Conservation (phyloP, 2,797 vertebrate genomes). For the Myiotriccus ornatus region DNA sequence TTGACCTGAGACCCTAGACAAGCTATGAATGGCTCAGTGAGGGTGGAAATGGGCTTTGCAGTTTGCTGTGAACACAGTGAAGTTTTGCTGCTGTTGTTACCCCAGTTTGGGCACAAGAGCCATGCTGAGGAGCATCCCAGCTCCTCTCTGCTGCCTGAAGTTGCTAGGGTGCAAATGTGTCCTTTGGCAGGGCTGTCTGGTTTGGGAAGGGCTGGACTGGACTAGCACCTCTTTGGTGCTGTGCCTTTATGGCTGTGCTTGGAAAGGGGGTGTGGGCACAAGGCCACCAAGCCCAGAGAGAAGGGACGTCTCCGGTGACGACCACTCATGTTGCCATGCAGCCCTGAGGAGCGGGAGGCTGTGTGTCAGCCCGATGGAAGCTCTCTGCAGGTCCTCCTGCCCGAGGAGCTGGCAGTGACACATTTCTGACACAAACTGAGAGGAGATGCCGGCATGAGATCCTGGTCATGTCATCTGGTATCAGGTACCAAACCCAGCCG, state of each 20-base stretch:
- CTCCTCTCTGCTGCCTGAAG: not conserved
- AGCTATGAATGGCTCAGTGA: not conserved
- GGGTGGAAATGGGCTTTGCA: not conserved
- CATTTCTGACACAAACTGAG: constrained; percentile 38
- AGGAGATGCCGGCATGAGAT: constrained; percentile 4
- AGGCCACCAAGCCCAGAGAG: not conserved
- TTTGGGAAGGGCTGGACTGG: not conserved
- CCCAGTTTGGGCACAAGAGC: not conserved
- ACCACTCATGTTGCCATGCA: constrained; percentile 12
- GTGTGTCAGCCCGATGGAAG: not conserved
- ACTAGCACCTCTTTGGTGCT: not conserved
- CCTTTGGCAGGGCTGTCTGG: not conserved
- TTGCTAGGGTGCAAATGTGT: not conserved
- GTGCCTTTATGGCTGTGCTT: not conserved
- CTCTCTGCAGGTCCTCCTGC: constrained; percentile 25
- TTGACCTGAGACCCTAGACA: not conserved
- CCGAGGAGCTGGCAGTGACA: constrained; percentile 10
- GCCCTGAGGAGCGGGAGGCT: not conserved
- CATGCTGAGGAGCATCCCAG: not conserved
- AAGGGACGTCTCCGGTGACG: not conserved
- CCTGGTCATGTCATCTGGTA: constrained; percentile 51
- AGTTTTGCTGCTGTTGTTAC: not conserved
- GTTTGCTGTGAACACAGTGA: not conserved
- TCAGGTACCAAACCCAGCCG: constrained; percentile 12
- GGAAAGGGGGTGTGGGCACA: not conserved